These are phyloP conservation scores for Sycobia sp. DNA, from an alignment of 1,140 invertebrate genomes.

Conservation along the genomic window DNA sequence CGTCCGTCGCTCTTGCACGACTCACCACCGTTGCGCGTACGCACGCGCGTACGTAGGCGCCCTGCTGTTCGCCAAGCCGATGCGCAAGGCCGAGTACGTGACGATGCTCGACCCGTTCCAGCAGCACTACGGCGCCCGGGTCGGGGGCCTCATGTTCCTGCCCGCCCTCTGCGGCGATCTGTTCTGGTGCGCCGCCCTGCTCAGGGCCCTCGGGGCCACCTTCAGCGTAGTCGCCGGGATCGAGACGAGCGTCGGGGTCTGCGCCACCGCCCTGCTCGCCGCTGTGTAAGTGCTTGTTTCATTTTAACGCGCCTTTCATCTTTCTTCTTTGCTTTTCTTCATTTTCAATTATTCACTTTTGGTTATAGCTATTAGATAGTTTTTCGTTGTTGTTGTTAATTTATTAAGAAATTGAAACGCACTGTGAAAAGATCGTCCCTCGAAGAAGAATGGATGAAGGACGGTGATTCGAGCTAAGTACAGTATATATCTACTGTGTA, in stretches of 20 bases:
- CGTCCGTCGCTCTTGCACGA: too few species aligned
- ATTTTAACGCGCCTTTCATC: too few species aligned
- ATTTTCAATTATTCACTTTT: too few species aligned
- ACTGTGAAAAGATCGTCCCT: too few species aligned
- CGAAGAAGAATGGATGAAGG: too few species aligned
- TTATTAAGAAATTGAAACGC: too few species aligned
- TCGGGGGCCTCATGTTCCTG: conserved; percentile 79
- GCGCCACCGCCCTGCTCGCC: conserved; percentile 50
- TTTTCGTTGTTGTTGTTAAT: too few species aligned
- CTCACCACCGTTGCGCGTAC: too few species aligned
- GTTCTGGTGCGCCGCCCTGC: conserved; percentile 78
- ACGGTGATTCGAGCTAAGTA: too few species aligned
- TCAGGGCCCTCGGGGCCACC: conserved; percentile 73
- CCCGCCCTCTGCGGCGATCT: conserved; percentile 81
- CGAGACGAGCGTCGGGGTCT: conserved; percentile 52
- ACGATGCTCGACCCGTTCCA: conserved; percentile 87
- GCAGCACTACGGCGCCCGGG: conserved; percentile 74
- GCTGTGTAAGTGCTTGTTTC: conserved; percentile 54
- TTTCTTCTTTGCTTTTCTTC: neutral
- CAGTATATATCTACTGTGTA: too few species aligned
- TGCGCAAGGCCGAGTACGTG: conserved; percentile 81
- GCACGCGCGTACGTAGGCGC: conserved; percentile 65
- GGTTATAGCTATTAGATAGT: too few species aligned
- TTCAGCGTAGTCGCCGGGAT: conserved; percentile 54
- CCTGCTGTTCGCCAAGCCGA: conserved; percentile 78